Percentiles rank a stretch among this genome's conserved stretches.
Conservation (phyloP, 1,140 invertebrate genomes). For the Dinothrombium tinctorium region DNA sequence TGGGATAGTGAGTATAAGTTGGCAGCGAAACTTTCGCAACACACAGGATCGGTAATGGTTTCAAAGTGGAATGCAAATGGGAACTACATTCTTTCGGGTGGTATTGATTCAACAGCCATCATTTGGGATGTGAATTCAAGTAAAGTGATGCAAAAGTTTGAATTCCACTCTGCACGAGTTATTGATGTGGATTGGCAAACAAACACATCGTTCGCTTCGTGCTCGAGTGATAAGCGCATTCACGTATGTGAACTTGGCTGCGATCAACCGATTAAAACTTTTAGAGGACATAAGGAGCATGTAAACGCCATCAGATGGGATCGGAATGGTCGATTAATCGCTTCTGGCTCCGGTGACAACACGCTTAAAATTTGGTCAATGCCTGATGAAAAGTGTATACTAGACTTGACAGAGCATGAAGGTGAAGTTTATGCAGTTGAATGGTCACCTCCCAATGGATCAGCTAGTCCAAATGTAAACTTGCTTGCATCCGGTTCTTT, state of each 20-base stretch:
- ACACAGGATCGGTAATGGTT: constrained; percentile 98
- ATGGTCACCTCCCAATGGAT: constrained; percentile 91
- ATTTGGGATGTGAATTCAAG: constrained; percentile 97
- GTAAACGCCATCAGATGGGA: constrained; percentile 99
- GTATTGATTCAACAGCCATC: constrained; percentile 33
- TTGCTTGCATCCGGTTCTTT: constrained; percentile 83
- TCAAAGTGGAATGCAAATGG: constrained; percentile 97
- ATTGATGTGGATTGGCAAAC: constrained; percentile 98
- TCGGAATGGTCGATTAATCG: constrained; percentile 83
- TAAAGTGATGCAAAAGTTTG: constrained; percentile 89
- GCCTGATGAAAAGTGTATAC: constrained; percentile 85
- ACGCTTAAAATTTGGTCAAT: constrained; percentile 60
- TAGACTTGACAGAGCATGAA: constrained; percentile 86
- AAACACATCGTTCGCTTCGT: constrained; percentile 88
- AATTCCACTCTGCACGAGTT: constrained; percentile 85
- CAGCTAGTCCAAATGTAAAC: constrained; percentile 89
- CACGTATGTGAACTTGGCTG: constrained; percentile 82
- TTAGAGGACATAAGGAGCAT: constrained; percentile 94
- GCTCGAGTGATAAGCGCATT: constrained; percentile 97
- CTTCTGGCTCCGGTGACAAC: constrained; percentile 98
- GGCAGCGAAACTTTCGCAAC: constrained; percentile 80
- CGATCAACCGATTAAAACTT: constrained; percentile 89
- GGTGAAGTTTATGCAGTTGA: constrained; percentile 99
- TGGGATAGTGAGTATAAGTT: constrained; percentile 82
- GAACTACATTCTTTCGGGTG: constrained; percentile 92